Base-by-base conservation (phyloP, 37 sponge, comb jelly and placozoan genomes). In the Axinella damicornis region DNA sequence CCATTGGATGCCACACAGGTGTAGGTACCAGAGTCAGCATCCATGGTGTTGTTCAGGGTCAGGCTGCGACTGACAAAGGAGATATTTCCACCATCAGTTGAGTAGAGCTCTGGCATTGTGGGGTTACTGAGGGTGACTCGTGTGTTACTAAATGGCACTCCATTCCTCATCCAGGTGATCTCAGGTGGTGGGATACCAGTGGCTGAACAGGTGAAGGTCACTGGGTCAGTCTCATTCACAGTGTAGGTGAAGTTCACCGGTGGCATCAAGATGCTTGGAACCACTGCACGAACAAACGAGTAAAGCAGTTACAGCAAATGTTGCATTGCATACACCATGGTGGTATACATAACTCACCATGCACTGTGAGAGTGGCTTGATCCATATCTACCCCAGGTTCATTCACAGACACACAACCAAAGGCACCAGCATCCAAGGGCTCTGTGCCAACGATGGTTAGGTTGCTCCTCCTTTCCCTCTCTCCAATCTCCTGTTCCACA, bases 21-120 rank as follows among this genome's bases (percentile, higher is more conserved):
- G 58, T 85, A 85, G 19, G 18, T 36, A 53, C 78, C 90, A 40
- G 90, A 77, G 55, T 90, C 90, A 71, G 6, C 58, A 31, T 77
- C 86, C 22, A 0, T 5, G 39, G 69, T 72, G 35, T n/a, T 52
- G 31, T 69, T 61, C 67, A 84, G 12, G 30, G 74, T 84, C 32
- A 75, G 76, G 33, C 57, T 21, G 20, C 67, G 31, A 56, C 24
- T 85, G 34, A 77, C 62, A 38, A 9, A 46, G 46, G 46, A 12
- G 46, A 46, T 19, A 41, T 73, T 53, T 39, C 35, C 35, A 32
- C 30, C 34, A 27, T 1, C 53, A 14, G 62, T 30, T 20, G 72
- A 19, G 4, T 30, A 9, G 2, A 19, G n/a, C 36, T 57, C 5
- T 36, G 62, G 32, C 9, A 71, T 16, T 13, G 73, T 52, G 22